Evolutionary conservation across 2,797 vertebrate species (phyloP), one percentile per base, ranked within the genome.

Genomic region (Phrynocephalus guinanensis): DNA sequence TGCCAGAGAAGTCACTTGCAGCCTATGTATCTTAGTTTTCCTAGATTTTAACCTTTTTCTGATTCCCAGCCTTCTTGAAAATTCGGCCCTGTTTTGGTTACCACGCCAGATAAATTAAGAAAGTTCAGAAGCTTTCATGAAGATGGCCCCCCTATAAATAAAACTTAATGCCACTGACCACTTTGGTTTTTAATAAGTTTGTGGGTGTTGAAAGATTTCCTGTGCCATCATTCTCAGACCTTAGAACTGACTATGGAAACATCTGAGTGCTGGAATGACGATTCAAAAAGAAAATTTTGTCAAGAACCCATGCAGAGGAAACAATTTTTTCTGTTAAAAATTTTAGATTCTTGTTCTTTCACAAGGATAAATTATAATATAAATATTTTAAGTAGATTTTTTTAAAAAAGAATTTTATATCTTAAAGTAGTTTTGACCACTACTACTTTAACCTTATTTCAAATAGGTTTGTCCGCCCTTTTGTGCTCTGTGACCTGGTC

Each of bases 401-500:
- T 94, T 94, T 95, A 94, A 93, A 93, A 95, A 92, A 87, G 1
- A 71, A 85, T 92, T 63, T 80, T 92, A 90, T 92, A 94, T 95
- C 95, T 96, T 95, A 95, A 87, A 93, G 91, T 91, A 91, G 94
- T 94, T 95, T 94, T 92, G 94, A 96, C 93, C 95, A 92, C 95
- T 96, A 96, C 94, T 93, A 90, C 94, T 94, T 95, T 96, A 96
- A 95, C 94, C 95, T 98, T 98, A 98, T 97, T 98, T 98, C 97
- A 97, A 96, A 98, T 97, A 90, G 93, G 96, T 98, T 97, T 97
- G 96, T 98, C 97, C 97, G 82, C 94, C 96, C 97, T 97, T 98
- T 99, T 98, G 98, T 98, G 96, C 88, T 95, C 93, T 96, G 95
- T 97, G 95, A 97, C 97, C 97, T 96, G 95, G 96, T 97, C 97